Conservation (phyloP, 92 coral and sea anemone genomes). For the Epizoanthus rinbou region DNA sequence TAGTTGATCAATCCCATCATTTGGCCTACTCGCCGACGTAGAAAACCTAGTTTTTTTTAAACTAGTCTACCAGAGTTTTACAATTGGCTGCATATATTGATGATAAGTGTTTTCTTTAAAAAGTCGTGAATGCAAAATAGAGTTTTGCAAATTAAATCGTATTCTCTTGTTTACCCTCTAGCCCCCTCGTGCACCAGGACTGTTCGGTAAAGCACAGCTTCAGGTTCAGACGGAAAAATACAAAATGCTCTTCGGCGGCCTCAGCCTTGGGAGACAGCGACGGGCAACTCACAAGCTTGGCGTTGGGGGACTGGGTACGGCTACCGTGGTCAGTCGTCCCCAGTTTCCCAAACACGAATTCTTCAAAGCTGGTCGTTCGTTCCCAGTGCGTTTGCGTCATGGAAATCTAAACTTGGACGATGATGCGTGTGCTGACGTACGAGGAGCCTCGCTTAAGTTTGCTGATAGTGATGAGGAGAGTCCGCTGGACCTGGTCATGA, state of each 20-base stretch:
- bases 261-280: slow-evolving; percentile 50
- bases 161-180: slow-evolving; percentile 2
- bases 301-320: slow-evolving; percentile 69
- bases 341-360: slow-evolving; percentile 74
- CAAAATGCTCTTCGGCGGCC: slow-evolving; percentile 63
- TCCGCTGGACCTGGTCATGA: slow-evolving; percentile 64
- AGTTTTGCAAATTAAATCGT: not conserved
- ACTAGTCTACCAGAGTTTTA: too few relatives aligned
- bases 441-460: slow-evolving; percentile 62
- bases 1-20: too few relatives aligned
- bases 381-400: slow-evolving; percentile 61
- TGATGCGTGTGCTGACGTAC: slow-evolving; percentile 57
- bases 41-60: too few relatives aligned
- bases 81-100: too few relatives aligned
- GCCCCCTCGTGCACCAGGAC: slow-evolving; percentile 76
- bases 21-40: too few relatives aligned
- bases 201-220: slow-evolving; percentile 66
- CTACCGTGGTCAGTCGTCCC: slow-evolving; percentile 62
- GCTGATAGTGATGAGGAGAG: slow-evolving; percentile 59
- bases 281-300: slow-evolving; percentile 78
- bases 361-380: slow-evolving; percentile 55
- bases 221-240: slow-evolving; percentile 50
- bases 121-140: not conserved
- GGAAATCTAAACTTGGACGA: slow-evolving; percentile 49
- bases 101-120: too few relatives aligned